Base-by-base conservation (phyloP, 2,113 vertebrate species). In the Phyllostomus hastatus region DNA sequence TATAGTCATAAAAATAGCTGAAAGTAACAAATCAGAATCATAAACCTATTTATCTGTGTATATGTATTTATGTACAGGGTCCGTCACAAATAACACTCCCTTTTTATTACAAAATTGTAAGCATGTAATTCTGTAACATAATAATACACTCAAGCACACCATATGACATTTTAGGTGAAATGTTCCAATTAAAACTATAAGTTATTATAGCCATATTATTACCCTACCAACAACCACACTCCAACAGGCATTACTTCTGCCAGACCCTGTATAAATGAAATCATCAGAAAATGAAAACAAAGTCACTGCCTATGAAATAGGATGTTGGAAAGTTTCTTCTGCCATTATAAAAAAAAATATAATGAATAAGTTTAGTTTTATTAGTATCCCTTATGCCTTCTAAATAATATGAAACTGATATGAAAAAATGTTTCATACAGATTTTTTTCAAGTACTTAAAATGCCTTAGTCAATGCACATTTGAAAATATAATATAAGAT, bases 381-480 rank as follows among this genome's bases (percentile, higher is more conserved):
- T 97, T 96, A 97, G 72, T 86, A 97, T 94, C 88, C 95, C 50
- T 94, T 91, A 66, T 72, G 94, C 48, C 79, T 97, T 97, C 69
- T 96, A 67, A 97, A 82, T 81, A 82, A 95, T 85, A 93, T 54
- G 52, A 54, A 81, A 96, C 91, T 90, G 31, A 85, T 64, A 95
- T 43, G 66, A 87, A 95, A 95, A 97, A 2, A 72, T 86, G 93
- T 98, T 80, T 95, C 38, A 95, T 89, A 84, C 57, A 97, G 97
- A 88, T 79, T 69, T 90, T 64, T 64, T 96, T 94, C 92, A 96
- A 91, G 97, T 97, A 97, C 86, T 94, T 98, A 97, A 97, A 89
- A 89, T 80, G 96, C 54, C 50, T 96, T 92, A 88, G 84, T 90
- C 97, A 97, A 95, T 90, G 85, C 64, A 95, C 46, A 80, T 91